Evolutionary conservation across 2,113 vertebrate species (phyloP).

Genomic region (Panthera uncia): DNA sequence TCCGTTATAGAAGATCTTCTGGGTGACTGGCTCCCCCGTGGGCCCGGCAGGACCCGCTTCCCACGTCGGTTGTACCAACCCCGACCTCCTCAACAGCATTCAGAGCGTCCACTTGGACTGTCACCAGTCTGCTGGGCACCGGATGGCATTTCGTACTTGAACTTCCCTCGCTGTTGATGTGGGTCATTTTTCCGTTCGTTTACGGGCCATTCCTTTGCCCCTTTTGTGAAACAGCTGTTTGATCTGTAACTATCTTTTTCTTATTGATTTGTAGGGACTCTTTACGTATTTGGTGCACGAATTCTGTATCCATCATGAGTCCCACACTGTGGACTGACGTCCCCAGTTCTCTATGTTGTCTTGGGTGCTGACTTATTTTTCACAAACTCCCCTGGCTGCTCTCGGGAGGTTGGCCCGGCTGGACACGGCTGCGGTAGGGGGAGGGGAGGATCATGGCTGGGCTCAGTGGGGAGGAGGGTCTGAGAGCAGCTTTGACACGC

Average conservation of each 20-base stretch:
- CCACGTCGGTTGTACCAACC: rapidly evolving
- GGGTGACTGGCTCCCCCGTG: rapidly evolving
- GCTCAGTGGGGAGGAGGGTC: not conserved
- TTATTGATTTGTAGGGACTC: not conserved
- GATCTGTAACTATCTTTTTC: not conserved
- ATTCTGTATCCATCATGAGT: not conserved
- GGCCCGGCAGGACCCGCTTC: not conserved
- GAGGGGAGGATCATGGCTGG: no score
- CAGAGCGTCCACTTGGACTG: not conserved
- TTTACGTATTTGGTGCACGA: not conserved
- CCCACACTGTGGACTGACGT: not conserved
- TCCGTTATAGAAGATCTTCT: not conserved
- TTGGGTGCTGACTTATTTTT: not conserved
- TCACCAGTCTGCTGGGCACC: rapidly evolving
- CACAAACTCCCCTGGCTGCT: not conserved
- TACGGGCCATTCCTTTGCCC: not conserved
- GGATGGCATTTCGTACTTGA: not conserved
- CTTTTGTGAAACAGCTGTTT: not conserved
- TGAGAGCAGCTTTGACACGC: no score
- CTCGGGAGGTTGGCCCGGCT: not conserved
- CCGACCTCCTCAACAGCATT: not conserved
- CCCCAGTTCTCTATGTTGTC: not conserved
- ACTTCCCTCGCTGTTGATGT: rapidly evolving
- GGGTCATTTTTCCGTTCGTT: not conserved
- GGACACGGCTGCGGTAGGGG: rapidly evolving